Conservation (phyloP, 2,888 invertebrate genomes). For the Mesorhabditis spiculigera region DNA sequence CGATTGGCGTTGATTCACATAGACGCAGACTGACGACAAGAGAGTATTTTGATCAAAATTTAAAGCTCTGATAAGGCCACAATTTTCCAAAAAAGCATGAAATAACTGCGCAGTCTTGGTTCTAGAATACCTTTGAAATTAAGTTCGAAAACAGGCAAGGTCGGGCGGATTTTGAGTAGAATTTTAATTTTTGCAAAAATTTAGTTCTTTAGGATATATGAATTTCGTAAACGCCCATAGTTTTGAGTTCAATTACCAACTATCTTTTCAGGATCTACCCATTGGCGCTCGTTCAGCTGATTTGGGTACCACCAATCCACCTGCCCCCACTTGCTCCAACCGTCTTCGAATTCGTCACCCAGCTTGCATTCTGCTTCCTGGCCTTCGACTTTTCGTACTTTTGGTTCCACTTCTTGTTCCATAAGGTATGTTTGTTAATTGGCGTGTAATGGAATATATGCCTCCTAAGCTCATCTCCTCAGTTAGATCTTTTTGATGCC, state of each 20-base stretch:
- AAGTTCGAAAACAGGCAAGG: too few relatives aligned
- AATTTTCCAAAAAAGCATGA: too few relatives aligned
- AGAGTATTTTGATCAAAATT: too few relatives aligned
- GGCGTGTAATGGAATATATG: not conserved
- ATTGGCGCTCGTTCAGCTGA: conserved; percentile 61
- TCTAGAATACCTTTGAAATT: too few relatives aligned
- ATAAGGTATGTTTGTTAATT: conserved; percentile 51
- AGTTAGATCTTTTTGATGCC: not conserved
- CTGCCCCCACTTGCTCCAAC: conserved; percentile 60
- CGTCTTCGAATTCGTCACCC: conserved; percentile 35
- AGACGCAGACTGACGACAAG: too few relatives aligned
- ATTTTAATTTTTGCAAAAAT: too few relatives aligned
- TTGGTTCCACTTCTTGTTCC: conserved; percentile 61
- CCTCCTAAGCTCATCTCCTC: conserved; percentile 8
- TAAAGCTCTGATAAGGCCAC: too few relatives aligned
- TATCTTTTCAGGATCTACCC: conserved; percentile 58
- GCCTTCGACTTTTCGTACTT: conserved; percentile 62
- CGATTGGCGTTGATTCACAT: too few relatives aligned
- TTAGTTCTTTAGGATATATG: too few relatives aligned
- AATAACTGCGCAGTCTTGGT: too few relatives aligned
- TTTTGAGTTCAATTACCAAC: conserved; percentile 14
- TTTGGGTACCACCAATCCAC: conserved; percentile 61
- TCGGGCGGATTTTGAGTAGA: too few relatives aligned
- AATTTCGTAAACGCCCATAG: conserved; percentile 17
- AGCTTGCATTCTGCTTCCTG: conserved; percentile 58